These are phyloP conservation scores for Zophobas morio DNA, from an alignment of 1,140 invertebrate species.

Conservation along the genomic window DNA sequence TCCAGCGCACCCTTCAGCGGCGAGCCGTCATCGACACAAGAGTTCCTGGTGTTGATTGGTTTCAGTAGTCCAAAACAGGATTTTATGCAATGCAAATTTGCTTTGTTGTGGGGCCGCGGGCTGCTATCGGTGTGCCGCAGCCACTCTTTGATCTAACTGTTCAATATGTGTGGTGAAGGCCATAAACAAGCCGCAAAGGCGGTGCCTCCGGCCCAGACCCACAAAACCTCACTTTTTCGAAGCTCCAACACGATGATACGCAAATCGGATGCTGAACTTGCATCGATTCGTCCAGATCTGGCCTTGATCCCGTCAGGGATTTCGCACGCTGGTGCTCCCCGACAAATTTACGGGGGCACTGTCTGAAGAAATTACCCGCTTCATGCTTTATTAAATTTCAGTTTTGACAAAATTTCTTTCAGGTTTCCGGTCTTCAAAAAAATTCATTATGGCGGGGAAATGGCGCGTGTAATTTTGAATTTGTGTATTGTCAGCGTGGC, in stretches of 20 bases:
- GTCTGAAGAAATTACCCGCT: slow-evolving; percentile 1
- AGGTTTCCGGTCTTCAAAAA: not conserved
- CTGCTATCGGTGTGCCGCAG: not conserved
- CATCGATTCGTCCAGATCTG: slow-evolving; percentile 6
- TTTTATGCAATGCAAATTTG: slow-evolving; percentile 38
- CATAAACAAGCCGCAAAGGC: slow-evolving; percentile 17
- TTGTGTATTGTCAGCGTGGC: not conserved
- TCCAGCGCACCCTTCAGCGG: too few species aligned
- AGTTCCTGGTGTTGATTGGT: slow-evolving; percentile 4
- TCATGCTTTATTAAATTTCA: not conserved
- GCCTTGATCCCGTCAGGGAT: slow-evolving; percentile 4
- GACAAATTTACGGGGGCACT: slow-evolving; percentile 5
- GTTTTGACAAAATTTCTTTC: not conserved
- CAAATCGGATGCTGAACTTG: slow-evolving; percentile 17
- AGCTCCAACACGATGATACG: slow-evolving; percentile 16
- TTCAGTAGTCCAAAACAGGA: not conserved
- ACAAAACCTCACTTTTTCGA: slow-evolving; percentile 27
- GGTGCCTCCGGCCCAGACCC: slow-evolving; percentile 7
- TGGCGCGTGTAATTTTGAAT: not conserved
- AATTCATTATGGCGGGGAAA: not conserved
- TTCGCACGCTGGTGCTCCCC: not conserved
- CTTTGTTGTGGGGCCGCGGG: slow-evolving; percentile 20
- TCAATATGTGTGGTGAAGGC: slow-evolving; percentile 24
- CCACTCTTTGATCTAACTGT: slow-evolving; percentile 35
- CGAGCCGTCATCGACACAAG: not conserved